Evolutionary conservation across 2,888 invertebrate genomes (phyloP).

Genomic region (Taphrorychus bicolor): DNA sequence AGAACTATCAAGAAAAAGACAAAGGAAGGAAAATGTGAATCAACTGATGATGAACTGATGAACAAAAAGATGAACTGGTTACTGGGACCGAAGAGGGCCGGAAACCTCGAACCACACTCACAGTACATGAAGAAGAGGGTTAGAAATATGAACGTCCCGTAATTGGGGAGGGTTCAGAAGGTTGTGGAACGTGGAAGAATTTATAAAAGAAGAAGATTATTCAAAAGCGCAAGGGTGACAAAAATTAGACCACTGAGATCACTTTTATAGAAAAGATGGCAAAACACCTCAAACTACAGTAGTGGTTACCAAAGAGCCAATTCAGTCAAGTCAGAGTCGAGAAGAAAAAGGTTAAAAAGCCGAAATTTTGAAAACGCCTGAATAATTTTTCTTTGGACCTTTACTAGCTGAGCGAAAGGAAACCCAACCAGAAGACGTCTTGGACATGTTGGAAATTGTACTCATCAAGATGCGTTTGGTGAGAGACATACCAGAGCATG

Average conservation of each 20-base stretch:
- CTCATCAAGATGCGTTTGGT: slow-evolving; percentile 50
- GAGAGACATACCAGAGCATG: slow-evolving; percentile 38
- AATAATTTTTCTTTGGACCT: slow-evolving; percentile 50
- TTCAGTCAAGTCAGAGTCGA: slow-evolving; percentile 27
- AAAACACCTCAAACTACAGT: slow-evolving; percentile 49
- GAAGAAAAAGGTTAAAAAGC: slow-evolving; percentile 44
- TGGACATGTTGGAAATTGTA: slow-evolving; percentile 48
- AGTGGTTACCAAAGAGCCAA: slow-evolving; percentile 40
- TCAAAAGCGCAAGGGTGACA: slow-evolving; percentile 48
- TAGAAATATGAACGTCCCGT: slow-evolving; percentile 13
- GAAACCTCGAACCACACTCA: slow-evolving; percentile 36
- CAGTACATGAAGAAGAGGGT: slow-evolving; percentile 37
- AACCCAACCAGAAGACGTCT: slow-evolving; percentile 42
- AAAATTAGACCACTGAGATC: slow-evolving; percentile 54
- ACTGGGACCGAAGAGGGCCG: slow-evolving; percentile 49
- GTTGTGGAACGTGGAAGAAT: slow-evolving; percentile 50
- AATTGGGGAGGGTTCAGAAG: slow-evolving; percentile 44
- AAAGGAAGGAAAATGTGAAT: slow-evolving; percentile 57
- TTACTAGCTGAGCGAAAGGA: slow-evolving; percentile 41
- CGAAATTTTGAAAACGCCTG: slow-evolving; percentile 48
- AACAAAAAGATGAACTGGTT: slow-evolving; percentile 52
- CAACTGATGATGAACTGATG: too few relatives aligned
- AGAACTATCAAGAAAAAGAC: slow-evolving; percentile 55
- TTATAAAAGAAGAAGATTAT: slow-evolving; percentile 48
- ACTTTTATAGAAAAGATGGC: slow-evolving; percentile 51